Base-by-base conservation (phyloP, 2,113 vertebrate species). In the Mus spicilegus region DNA sequence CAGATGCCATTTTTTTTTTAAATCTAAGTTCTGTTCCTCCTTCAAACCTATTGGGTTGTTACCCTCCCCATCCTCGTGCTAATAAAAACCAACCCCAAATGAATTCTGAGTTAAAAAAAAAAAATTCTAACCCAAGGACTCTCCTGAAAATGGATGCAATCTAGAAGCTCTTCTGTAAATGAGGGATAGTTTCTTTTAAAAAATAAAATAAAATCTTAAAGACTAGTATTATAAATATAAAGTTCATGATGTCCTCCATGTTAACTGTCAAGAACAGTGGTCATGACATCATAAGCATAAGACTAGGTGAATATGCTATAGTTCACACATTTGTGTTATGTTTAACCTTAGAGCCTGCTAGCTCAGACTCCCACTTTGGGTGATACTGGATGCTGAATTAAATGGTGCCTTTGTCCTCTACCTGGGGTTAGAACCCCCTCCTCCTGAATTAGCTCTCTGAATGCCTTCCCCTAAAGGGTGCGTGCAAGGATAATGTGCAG, bases 211-310 rank as follows among this genome's bases (percentile, higher is more conserved):
- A 84, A 72, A 58, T 80, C 92, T 90, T 97, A 95, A 85, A 95
- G 85, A 89, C 94, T 88, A 33, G 46, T 93, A 95, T 95, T 78
- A 81, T 89, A 95, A 94, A 96, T 90, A 93, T 42, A 85, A 93
- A 88, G 85, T 70, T 7, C 46, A 76, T 16, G 39, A 30, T 92
- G 86, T 87, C 49, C 30, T 63, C 36, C 8, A 4, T 72, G 49
- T 69, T 17, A 56, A 77, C 56, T 96, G 92, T 92, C 89, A 95
- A 95, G 92, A 96, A 78, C 54, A 78, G 80, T 78, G 92, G 81
- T 76, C 84, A 80, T 46, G 65, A 87, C 49, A 91, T 87, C 92
- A 87, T 46, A 90, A 96, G 82, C 76, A 92, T 73, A 92, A 85
- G 86, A 67, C 30, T 56, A 75, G 63, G 89, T 75, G 49, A 63